Base-by-base conservation (phyloP, 1,140 invertebrate genomes). In the Pseudomyrmex gracilis region DNA sequence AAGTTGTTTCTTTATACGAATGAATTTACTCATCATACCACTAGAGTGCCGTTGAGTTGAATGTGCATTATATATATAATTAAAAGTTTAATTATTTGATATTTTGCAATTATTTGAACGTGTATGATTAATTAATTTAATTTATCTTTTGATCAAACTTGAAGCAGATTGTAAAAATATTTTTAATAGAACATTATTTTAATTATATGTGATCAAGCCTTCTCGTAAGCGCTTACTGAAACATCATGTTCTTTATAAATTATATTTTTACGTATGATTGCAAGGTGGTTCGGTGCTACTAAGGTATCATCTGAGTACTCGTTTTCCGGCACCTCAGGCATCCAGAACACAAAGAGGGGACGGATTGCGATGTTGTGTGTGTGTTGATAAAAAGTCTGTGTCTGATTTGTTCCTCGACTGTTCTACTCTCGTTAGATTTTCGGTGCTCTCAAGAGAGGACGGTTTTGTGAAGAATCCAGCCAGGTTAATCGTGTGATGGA, bases 221-320 rank as follows among this genome's bases (percentile, higher is more conserved):
- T 90, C 82, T 89, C 90, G 77, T 73, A 45, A 85, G 71, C 60
- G 20, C 1, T 71, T 5, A 13, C 1, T 45, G 8, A 2, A 9
- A 2, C 3, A 7, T 9, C 2, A 8, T 2, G 0, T 70, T 15
- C 15, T 89, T 87, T 90, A 90, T 90, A 90, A 89, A 61, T 8
- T 0, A 0, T 10, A 1, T 51, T 2, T 53, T 12, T 53, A 45
- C 0, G n/a, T 3, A 2, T 7, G 0, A 0, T 0, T 13, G 0
- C 1, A 12, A 12, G n/a, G 76, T 90, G 89, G 89, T 90, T 89
- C 63, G 90, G n/a, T 3, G 80, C 82, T 90, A 87, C 87, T 90
- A 87, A 90, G 89, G 77, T 20, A 87, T 53, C 43, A 45, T 83
- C 17, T 2, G 8, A 53, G 55, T 2, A 58, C 8, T 20, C 57